A percentile compares a stretch with the other conserved stretches of the same genome.
phyloP scores from a whole-genome alignment of 1,140 invertebrate genomes.

The Aphaenogaster floridana region DNA sequence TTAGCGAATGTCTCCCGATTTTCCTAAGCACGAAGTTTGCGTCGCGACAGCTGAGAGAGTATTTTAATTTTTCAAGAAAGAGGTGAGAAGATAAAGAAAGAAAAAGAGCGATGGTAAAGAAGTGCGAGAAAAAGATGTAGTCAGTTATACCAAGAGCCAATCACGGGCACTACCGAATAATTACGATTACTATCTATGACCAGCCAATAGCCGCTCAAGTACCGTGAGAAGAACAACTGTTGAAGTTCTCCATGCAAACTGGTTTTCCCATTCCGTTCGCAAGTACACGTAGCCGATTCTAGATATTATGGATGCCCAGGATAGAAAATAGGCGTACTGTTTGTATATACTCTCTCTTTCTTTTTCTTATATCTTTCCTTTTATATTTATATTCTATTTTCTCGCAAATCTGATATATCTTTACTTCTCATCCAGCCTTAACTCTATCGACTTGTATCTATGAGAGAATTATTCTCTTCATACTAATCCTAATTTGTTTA shows the following conservation, averaged over 20 bases:
- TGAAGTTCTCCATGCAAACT: slow-evolving; percentile 57
- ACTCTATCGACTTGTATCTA: background rate
- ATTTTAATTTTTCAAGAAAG: background rate
- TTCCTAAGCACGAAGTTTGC: background rate
- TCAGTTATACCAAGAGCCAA: slow-evolving; percentile 50
- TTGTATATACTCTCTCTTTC: slow-evolving; percentile 1
- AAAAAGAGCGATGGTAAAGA: slow-evolving; percentile 6
- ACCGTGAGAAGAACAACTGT: slow-evolving; percentile 49
- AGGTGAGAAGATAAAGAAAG: background rate
- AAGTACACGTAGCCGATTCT: slow-evolving; percentile 31
- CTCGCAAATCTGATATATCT: slow-evolving; percentile 32
- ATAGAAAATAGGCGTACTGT: slow-evolving; percentile 67
- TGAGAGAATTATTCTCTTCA: background rate
- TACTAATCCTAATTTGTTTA: background rate
- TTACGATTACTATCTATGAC: slow-evolving; percentile 69
- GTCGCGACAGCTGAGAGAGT: slow-evolving; percentile 13
- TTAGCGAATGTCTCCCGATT: too few species aligned
- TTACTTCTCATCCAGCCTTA: background rate
- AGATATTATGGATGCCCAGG: slow-evolving; percentile 39
- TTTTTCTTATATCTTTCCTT: background rate
- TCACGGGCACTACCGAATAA: slow-evolving; percentile 41
- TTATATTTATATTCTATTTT: slow-evolving; percentile 50
- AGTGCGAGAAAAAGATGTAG: slow-evolving; percentile 3
- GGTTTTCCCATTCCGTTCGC: slow-evolving; percentile 60
- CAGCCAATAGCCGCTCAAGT: slow-evolving; percentile 57